phyloP scores from a whole-genome alignment of 2,797 vertebrate genomes.

The Phrynocephalus forsythii region DNA sequence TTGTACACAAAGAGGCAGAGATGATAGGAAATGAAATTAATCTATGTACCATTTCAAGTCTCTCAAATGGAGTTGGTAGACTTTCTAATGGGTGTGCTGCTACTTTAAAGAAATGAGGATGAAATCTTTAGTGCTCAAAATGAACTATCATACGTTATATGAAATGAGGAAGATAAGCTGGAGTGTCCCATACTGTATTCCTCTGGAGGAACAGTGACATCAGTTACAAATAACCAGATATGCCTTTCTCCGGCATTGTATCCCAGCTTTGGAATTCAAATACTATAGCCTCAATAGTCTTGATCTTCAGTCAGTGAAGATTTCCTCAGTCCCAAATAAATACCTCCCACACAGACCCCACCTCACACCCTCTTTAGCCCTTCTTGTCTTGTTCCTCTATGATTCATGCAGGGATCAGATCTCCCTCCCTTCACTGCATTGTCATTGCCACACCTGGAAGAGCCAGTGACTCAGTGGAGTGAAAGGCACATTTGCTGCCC shows the following conservation, averaged over 20 bases:
- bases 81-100: background rate
- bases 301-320: too few relatives aligned
- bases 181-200: background rate
- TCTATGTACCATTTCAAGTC: background rate
- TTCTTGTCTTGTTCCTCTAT: too few relatives aligned
- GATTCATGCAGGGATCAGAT: too few relatives aligned
- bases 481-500: too few relatives aligned
- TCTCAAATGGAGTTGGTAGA: too few relatives aligned
- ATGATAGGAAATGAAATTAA: background rate
- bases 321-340: too few relatives aligned
- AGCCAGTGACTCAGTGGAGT: too few relatives aligned
- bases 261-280: background rate
- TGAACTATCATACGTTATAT: background rate
- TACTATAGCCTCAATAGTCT: too few relatives aligned
- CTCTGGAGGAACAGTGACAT: background rate
- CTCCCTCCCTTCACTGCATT: too few relatives aligned
- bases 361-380: too few relatives aligned
- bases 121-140: background rate
- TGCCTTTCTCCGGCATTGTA: background rate
- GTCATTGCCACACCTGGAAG: too few relatives aligned
- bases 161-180: background rate
- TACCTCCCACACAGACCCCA: too few relatives aligned
- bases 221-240: background rate
- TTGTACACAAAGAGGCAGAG: accelerated
- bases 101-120: background rate